Percentiles rank a stretch among this genome's conserved stretches.
These are phyloP conservation scores for Esox lucius DNA, from an alignment of 2,797 vertebrate genomes.

Conservation along the genomic window DNA sequence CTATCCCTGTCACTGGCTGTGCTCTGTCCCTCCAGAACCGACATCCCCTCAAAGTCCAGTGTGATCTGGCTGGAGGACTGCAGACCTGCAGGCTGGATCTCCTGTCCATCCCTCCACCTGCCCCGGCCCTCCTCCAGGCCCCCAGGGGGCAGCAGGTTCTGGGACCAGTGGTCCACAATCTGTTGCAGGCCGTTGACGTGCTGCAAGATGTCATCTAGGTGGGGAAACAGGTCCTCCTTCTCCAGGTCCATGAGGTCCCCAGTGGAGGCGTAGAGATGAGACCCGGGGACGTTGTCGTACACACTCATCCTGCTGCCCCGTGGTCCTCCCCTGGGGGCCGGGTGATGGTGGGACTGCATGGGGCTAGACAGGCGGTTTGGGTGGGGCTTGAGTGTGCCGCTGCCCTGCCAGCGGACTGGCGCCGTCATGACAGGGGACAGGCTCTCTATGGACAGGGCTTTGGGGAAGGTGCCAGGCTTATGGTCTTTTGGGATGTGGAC, in stretches of 20 bases:
- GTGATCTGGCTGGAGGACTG: slow-evolving; percentile 83
- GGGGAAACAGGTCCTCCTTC: slow-evolving; percentile 91
- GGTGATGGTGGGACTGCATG: slow-evolving; percentile 70
- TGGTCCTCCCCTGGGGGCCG: slow-evolving; percentile 81
- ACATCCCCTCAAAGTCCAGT: slow-evolving; percentile 91
- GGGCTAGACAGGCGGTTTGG: slow-evolving; percentile 66
- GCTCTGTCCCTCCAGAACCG: slow-evolving; percentile 83
- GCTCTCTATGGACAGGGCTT: slow-evolving; percentile 97
- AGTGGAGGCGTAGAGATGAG: slow-evolving; percentile 93
- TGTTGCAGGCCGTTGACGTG: slow-evolving; percentile 92
- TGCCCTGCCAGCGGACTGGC: slow-evolving; percentile 83
- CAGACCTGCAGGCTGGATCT: slow-evolving; percentile 48
- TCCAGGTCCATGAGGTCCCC: slow-evolving; percentile 94
- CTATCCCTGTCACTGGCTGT: slow-evolving; percentile 84
- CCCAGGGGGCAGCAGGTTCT: slow-evolving; percentile 81
- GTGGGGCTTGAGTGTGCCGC: slow-evolving; percentile 72
- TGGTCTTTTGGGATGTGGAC: slow-evolving; percentile 97
- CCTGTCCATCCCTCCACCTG: slow-evolving; percentile 30
- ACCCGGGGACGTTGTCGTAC: slow-evolving; percentile 96
- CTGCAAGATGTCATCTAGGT: slow-evolving; percentile 90
- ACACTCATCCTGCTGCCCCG: slow-evolving; percentile 93
- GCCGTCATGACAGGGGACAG: slow-evolving; percentile 82
- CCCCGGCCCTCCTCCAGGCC: slow-evolving; percentile 47
- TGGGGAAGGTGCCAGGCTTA: slow-evolving; percentile 97
- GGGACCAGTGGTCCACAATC: slow-evolving; percentile 92